Evolutionary conservation across 2,113 vertebrate species (phyloP).

Genomic region (Cnemophilus loriae): DNA sequence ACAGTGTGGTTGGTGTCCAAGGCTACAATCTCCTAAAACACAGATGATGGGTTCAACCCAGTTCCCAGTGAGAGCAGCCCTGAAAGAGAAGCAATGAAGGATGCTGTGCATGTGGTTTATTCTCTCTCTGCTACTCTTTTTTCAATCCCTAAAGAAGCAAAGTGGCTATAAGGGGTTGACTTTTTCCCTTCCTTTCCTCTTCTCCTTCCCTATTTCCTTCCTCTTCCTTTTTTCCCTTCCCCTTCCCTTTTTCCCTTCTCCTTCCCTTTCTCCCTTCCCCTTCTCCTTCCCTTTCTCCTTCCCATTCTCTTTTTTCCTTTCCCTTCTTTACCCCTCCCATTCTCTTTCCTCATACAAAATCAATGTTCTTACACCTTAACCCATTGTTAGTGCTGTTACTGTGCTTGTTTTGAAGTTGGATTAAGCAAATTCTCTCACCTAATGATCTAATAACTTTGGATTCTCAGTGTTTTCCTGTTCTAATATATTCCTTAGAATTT

Average conservation of each 20-base stretch:
- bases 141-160: background rate
- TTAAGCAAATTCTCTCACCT: background rate
- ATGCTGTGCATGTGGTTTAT: background rate
- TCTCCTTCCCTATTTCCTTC: background rate
- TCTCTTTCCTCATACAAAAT: background rate
- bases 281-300: background rate
- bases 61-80: background rate
- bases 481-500: background rate
- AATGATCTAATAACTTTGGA: background rate
- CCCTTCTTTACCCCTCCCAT: background rate
- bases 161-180: accelerated
- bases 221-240: background rate
- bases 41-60: background rate
- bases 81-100: background rate
- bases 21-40: background rate
- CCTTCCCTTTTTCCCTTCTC: background rate
- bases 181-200: background rate
- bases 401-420: background rate
- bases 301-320: background rate
- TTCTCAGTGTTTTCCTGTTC: background rate
- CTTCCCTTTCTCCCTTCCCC: background rate
- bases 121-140: background rate
- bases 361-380: background rate
- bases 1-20: background rate
- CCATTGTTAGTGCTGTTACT: background rate